These are phyloP conservation scores for Nudaria mundana DNA, from an alignment of 2,888 invertebrate species.

Conservation along the genomic window DNA sequence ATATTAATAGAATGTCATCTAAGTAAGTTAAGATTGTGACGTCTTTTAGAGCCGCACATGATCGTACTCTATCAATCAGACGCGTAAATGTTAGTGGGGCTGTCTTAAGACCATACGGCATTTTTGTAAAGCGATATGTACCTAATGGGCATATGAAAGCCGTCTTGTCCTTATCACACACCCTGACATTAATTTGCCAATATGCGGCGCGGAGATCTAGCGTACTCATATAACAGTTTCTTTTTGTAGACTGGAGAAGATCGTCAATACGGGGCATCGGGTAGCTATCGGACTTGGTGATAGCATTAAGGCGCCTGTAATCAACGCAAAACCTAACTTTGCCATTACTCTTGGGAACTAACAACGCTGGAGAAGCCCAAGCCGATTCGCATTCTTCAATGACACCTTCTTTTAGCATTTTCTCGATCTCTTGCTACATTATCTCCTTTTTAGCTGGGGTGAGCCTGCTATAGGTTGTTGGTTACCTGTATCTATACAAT, in stretches of 20 bases:
- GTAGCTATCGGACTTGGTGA: constrained; percentile 5
- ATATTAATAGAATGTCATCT: not conserved
- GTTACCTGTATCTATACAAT: no score
- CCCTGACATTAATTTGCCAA: constrained; percentile 2
- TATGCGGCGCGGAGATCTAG: constrained; percentile 6
- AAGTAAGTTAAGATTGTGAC: no score
- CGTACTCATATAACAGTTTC: constrained; percentile 2
- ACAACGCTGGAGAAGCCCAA: constrained; percentile 28
- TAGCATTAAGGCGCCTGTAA: constrained; percentile 4
- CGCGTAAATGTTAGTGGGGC: no score
- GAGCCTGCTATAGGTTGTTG: no score
- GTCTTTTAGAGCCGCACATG: no score
- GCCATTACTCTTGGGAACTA: constrained; percentile 42
- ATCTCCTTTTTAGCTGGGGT: no score
- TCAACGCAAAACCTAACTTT: constrained; percentile 40
- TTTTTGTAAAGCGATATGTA: constrained; percentile 31
- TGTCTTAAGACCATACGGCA: constrained; percentile 41
- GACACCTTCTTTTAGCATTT: not conserved
- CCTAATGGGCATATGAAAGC: constrained; percentile 27
- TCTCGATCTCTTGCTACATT: not conserved
- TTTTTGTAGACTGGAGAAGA: constrained; percentile 1
- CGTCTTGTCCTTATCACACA: constrained; percentile 6
- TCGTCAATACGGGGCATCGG: constrained; percentile 8
- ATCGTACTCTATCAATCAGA: no score
- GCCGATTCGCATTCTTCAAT: constrained; percentile 18